Evolutionary conservation across 2,797 vertebrate genomes (phyloP).

Genomic region (Natrix natrix): DNA sequence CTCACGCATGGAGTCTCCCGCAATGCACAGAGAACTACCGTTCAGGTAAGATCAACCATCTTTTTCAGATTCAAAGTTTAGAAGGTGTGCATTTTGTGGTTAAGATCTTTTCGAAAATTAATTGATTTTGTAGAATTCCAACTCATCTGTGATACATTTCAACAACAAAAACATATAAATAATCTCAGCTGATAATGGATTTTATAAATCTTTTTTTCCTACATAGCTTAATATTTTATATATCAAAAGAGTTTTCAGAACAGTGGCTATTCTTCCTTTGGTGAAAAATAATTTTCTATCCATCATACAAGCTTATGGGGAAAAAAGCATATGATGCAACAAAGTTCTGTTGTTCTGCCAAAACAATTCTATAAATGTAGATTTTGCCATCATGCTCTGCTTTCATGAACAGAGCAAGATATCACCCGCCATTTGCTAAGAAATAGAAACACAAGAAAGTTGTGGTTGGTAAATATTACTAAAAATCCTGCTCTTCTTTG

Average conservation of each 20-base stretch:
- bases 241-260: not conserved
- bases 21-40: no score
- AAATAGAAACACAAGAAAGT: not conserved
- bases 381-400: not conserved
- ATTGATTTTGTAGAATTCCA: conserved; percentile 7
- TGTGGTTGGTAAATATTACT: not conserved
- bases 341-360: not conserved
- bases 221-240: conserved; percentile 25
- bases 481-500: not conserved
- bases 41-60: no score
- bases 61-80: not conserved
- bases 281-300: not conserved
- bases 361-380: not conserved
- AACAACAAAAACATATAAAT: conserved; percentile 18
- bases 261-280: not conserved
- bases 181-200: conserved; percentile 31
- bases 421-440: accelerated
- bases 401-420: not conserved
- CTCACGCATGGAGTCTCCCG: no score
- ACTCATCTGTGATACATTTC: conserved; percentile 47
- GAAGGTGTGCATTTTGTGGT: conserved; percentile 30
- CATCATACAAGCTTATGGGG: not conserved
- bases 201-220: conserved; percentile 14
- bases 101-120: conserved; percentile 20
- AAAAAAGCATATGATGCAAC: not conserved